Base-by-base conservation (phyloP, 2,797 vertebrate species). In the Sciaenops ocellatus region DNA sequence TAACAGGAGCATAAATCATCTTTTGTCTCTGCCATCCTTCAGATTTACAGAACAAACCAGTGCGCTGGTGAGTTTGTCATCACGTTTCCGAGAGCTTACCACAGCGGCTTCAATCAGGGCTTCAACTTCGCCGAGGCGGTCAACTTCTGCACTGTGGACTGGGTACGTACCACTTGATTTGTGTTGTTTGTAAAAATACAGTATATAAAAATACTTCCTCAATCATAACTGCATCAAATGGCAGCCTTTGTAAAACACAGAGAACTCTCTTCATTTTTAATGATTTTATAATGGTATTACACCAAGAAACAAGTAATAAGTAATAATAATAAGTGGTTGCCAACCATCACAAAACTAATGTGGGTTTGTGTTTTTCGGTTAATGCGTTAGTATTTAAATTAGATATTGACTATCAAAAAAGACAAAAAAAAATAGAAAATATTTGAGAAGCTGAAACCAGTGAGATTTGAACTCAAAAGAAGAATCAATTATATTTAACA, bases 91-190 rank as follows among this genome's bases (percentile, higher is more conserved):
- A 94, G 98, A 92, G 97, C 98, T 66, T 99, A 99, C 87, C 98
- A 99, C 92, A 99, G 98, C 1, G 98, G 98, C 80, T 99, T 99
- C 93, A 99, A 99, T 84, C 98, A 99, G 91, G 98, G 98, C 64
- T 99, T 99, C 83, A 99, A 99, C 95, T 99, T 99, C 59, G 98
- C 98, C 11, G 98, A 99, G 88, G 98, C 98, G 2, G 98, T 99
- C 69, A 99, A 99, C 92, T 99, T 99, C 95, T 99, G 98, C 90
- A 99, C 98, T 0, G 97, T 98, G 60, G 98, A 99, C 57, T 99
- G 98, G 98, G 98, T 99, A 95, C 1, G 95, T 28, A 3, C 47
- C 24, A 0, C 30, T 20, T 52, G 3, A 24, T 0, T 18, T 41
- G 4, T 16, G 11, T 38, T 69, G 4, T 26, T n/a, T 18, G 5